Base-by-base conservation (phyloP, 2,888 invertebrate genomes). In the Carabus problematicus region DNA sequence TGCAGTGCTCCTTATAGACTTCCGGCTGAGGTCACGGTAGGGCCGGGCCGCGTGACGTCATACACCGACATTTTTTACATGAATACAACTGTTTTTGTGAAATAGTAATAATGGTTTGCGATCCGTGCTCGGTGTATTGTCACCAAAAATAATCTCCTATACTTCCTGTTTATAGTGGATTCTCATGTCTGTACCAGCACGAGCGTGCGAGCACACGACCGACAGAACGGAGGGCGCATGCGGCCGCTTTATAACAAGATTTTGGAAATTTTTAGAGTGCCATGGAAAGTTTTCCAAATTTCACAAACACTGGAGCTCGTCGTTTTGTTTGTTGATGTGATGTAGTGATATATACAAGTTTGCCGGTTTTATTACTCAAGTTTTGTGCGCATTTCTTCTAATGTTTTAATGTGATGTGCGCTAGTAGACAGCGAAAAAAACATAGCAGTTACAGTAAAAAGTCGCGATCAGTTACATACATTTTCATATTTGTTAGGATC, bases 41-140 rank as follows among this genome's bases (percentile, higher is more conserved):
- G 52, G 52, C 52, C 14, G 16, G 14, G 19, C 47, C 29, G 43
- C 11, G 47, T 66, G 66, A 66, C 66, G 66, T 66, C 66, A 58
- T 41, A 7, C 43, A 39, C 56, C 18, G 56, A 12, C 56, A 40
- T 66, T 66, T 66, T 66, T 66, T 49, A 45, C 49, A 39, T 39
- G 18, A 19, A 59, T 66, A 66, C 66, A 58, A 66, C 66, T 47
- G 66, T 56, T 66, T 66, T 66, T 66, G 45, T 59, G 59, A 58
- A 66, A 66, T 66, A 66, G 59, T 66, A 66, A 66, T 66, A 66
- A 66, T 66, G 40, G 66, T 58, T 66, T 66, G 66, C 66, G 64
- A 66, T 58, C 18, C 47, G 8, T 18, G 40, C 40, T n/a, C 12
- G 11, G 2, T 52, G 63, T 52, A 63, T 63, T 63, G 63, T 63